Percentiles rank a stretch among this genome's conserved stretches.
Conservation (phyloP, 1,140 invertebrate species). For the Ceratoteleas bidentatus region DNA sequence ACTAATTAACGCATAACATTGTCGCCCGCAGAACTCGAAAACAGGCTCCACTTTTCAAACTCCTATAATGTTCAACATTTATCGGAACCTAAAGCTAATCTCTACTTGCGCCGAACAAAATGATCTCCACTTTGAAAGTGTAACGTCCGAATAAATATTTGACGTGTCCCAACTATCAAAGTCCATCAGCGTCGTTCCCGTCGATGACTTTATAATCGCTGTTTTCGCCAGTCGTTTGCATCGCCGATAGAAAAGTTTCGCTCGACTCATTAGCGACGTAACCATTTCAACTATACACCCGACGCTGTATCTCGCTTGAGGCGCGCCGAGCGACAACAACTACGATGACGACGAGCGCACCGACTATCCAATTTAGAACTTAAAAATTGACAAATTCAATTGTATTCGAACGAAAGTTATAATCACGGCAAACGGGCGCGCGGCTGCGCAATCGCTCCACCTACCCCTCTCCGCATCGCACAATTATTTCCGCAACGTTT, state of each 20-base stretch:
- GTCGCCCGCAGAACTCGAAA: too few relatives aligned
- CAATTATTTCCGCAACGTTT: not conserved
- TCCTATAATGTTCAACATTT: too few relatives aligned
- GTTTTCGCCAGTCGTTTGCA: constrained; percentile 67
- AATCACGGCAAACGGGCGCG: constrained; percentile 35
- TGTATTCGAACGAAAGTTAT: constrained; percentile 66
- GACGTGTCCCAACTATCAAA: constrained; percentile 15
- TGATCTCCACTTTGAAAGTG: not conserved
- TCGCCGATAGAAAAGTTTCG: constrained; percentile 71
- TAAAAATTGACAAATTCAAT: constrained; percentile 71
- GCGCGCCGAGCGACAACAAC: constrained; percentile 29
- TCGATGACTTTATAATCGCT: constrained; percentile 51
- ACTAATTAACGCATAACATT: too few relatives aligned
- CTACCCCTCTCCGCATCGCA: not conserved
- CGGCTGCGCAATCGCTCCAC: constrained; percentile 6
- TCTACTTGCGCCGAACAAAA: too few relatives aligned
- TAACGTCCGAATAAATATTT: constrained; percentile 30
- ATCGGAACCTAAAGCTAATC: too few relatives aligned
- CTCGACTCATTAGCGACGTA: constrained; percentile 71
- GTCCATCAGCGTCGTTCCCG: constrained; percentile 22
- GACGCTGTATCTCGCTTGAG: constrained; percentile 25
- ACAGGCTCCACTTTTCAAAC: too few relatives aligned
- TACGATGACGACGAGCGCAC: constrained; percentile 25
- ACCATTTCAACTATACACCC: constrained; percentile 46
- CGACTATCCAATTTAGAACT: constrained; percentile 70